Evolutionary conservation across 2,888 invertebrate genomes (phyloP).

Genomic region (Pasiphila rectangulata): DNA sequence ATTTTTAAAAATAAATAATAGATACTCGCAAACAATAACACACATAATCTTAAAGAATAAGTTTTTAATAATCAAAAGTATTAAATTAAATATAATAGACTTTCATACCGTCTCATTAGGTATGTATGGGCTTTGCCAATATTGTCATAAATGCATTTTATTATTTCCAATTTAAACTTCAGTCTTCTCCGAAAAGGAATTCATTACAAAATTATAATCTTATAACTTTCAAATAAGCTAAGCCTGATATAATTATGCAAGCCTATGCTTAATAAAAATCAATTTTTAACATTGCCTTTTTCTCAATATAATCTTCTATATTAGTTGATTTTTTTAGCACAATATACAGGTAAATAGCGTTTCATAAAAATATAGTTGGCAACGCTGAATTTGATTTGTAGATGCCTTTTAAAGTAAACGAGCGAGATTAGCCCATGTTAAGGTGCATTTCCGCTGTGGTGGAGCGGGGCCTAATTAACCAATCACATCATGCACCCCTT

Average conservation of each 20-base stretch:
- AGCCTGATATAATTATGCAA: conserved; percentile 26
- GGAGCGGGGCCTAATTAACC: no score
- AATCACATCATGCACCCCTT: no score
- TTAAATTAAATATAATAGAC: conserved; percentile 1
- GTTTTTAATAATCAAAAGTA: conserved; percentile 1
- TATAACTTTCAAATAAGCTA: conserved; percentile 6
- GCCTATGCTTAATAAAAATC: no score
- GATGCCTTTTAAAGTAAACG: not conserved
- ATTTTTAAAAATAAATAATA: conserved; percentile 11
- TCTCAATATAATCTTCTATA: not conserved
- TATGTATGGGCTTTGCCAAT: conserved; percentile 23
- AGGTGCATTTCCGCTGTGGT: no score
- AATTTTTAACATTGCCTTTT: no score
- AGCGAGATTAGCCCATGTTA: not conserved
- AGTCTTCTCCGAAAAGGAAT: conserved; percentile 29
- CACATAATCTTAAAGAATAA: not conserved
- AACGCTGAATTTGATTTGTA: not conserved
- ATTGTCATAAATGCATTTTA: conserved; percentile 29
- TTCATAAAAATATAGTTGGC: not conserved
- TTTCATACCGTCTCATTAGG: not conserved
- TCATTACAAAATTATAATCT: conserved; percentile 7
- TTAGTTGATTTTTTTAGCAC: not conserved
- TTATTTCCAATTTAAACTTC: conserved; percentile 24
- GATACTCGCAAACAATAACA: conserved; percentile 2
- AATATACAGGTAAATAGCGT: not conserved